phyloP scores from a whole-genome alignment of 37 sponge, comb jelly and placozoan species.

The Lycopodina hypogea region DNA sequence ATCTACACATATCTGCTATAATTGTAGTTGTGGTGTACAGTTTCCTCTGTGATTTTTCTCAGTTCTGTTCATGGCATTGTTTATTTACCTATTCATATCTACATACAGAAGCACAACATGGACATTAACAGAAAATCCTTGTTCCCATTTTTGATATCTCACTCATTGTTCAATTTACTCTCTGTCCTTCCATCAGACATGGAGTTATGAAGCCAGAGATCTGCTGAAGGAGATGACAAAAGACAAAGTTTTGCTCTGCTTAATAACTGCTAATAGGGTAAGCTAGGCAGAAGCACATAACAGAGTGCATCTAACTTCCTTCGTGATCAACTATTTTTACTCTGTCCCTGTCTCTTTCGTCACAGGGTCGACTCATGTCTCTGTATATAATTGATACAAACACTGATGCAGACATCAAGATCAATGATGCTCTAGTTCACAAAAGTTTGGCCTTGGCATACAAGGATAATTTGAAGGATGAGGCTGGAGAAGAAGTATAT shows the following conservation, averaged over 20 bases:
- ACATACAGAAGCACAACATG: no score
- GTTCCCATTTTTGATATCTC: no score
- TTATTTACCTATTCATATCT: no score
- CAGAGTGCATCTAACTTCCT: neutral
- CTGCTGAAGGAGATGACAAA: constrained; percentile 55
- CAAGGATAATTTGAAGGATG: constrained; percentile 45
- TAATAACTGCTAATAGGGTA: constrained; percentile 35
- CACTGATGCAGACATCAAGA: constrained; percentile 52
- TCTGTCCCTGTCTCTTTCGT: neutral
- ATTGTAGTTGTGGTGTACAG: no score
- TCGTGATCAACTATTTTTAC: neutral
- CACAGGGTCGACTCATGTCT: constrained; percentile 36
- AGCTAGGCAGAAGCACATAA: neutral
- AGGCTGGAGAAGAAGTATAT: constrained; percentile 23
- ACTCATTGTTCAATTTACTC: no score
- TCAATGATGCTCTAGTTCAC: constrained; percentile 49
- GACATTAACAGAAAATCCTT: no score
- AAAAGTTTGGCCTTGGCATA: constrained; percentile 47
- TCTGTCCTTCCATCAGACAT: constrained; percentile 23
- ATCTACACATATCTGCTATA: no score
- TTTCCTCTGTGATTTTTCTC: no score
- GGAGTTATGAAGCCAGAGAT: constrained; percentile 35
- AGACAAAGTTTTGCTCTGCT: constrained; percentile 45
- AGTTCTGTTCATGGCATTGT: no score
- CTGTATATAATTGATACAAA: constrained; percentile 65